These are phyloP conservation scores for Drosophila affinis DNA, from an alignment of 2,888 invertebrate genomes.

Conservation along the genomic window DNA sequence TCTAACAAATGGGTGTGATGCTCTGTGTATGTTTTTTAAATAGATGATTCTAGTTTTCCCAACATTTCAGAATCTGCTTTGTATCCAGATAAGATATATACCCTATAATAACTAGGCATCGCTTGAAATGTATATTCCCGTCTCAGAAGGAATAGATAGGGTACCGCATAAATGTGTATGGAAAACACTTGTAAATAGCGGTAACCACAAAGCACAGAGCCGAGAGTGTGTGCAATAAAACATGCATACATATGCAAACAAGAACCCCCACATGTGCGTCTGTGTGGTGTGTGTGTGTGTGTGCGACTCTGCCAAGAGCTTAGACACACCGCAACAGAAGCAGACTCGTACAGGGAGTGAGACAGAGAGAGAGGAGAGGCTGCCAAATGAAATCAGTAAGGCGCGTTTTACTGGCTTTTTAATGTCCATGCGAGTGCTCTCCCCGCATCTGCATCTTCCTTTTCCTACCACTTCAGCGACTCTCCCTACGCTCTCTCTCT, in stretches of 20 bases:
- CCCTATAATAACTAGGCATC: background rate
- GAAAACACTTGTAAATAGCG: constrained; percentile 77
- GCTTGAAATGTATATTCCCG: background rate
- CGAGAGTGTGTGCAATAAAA: constrained; percentile 76
- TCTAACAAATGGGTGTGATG: too few relatives aligned
- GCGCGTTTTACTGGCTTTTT: constrained; percentile 79
- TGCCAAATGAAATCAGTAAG: constrained; percentile 76
- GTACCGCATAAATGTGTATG: constrained; percentile 24
- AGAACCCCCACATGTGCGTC: constrained; percentile 22
- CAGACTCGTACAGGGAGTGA: constrained; percentile 3
- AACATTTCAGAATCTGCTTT: too few relatives aligned
- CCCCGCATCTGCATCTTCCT: constrained; percentile 46
- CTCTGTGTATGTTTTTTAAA: too few relatives aligned
- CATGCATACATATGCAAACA: constrained; percentile 71
- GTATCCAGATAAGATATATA: too few relatives aligned
- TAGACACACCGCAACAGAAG: constrained; percentile 39
- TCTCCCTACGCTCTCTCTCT: constrained; percentile 6
- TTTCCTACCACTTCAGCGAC: background rate
- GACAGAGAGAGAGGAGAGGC: background rate
- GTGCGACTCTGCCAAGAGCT: constrained; percentile 69
- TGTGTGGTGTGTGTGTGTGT: constrained; percentile 29
- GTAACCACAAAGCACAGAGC: constrained; percentile 70
- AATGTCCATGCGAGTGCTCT: constrained; percentile 64
- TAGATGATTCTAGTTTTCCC: too few relatives aligned
- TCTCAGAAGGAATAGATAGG: background rate